Evolutionary conservation across 2,113 vertebrate species (phyloP).

Genomic region (Rhizomys pruinosus): DNA sequence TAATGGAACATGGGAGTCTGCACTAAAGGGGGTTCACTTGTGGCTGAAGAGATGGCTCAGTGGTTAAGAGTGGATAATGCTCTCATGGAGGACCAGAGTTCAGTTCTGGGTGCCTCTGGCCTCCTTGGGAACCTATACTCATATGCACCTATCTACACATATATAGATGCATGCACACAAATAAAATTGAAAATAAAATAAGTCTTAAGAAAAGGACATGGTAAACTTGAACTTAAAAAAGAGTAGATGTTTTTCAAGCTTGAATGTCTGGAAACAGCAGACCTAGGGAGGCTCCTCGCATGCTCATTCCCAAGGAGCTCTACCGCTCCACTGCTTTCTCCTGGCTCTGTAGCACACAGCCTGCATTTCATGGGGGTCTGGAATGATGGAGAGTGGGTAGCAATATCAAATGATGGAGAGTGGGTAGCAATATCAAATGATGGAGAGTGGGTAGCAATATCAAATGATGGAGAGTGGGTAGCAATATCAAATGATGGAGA

Average conservation of each 20-base stretch:
- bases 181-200: neutral
- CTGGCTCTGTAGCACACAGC: neutral
- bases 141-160: too few relatives aligned
- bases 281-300: neutral
- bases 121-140: neutral
- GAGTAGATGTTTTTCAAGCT: neutral
- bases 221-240: slow-evolving; percentile 35
- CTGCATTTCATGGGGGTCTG: neutral
- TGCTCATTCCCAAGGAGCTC: neutral
- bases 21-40: neutral
- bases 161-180: too few relatives aligned
- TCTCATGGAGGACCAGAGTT: neutral
- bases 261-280: neutral
- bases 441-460: too few relatives aligned
- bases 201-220: neutral
- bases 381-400: neutral
- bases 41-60: neutral
- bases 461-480: too few relatives aligned
- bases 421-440: too few relatives aligned
- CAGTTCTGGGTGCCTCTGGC: neutral
- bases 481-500: too few relatives aligned
- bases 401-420: too few relatives aligned
- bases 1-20: neutral
- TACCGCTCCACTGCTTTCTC: neutral
- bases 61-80: neutral